Percentiles rank a stretch among this genome's conserved stretches.
Evolutionary conservation across 2,888 invertebrate genomes (phyloP).

Genomic region (Dorcus parallelipipedus): DNA sequence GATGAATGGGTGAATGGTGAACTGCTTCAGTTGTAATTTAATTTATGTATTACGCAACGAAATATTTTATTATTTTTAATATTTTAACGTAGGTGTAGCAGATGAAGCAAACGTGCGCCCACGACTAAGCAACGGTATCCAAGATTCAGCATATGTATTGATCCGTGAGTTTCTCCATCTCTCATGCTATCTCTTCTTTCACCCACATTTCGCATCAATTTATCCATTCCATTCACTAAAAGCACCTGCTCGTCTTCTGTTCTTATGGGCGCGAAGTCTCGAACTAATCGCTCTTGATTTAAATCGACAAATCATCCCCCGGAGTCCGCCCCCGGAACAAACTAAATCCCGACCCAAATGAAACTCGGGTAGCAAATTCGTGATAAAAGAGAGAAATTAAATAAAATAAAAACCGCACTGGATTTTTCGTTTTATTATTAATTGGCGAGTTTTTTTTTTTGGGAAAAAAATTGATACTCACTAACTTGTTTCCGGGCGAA

Average conservation of each 20-base stretch:
- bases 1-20: background rate
- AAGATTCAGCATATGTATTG: slow-evolving; percentile 39
- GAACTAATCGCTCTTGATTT: too few relatives aligned
- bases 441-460: background rate
- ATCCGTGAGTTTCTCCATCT: slow-evolving; percentile 38
- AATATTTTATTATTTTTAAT: background rate
- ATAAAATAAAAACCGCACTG: too few relatives aligned
- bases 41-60: too few relatives aligned
- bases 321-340: background rate
- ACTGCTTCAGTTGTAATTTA: too few relatives aligned
- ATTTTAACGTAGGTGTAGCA: slow-evolving; percentile 5
- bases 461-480: background rate
- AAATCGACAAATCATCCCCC: background rate
- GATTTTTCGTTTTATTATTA: background rate
- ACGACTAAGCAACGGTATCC: slow-evolving; percentile 27
- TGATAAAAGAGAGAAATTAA: too few relatives aligned
- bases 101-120: slow-evolving; percentile 22
- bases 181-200: slow-evolving; percentile 36
- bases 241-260: slow-evolving; percentile 23
- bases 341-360: background rate
- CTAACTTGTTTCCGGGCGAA: slow-evolving; percentile 7
- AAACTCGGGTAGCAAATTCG: too few relatives aligned
- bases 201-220: slow-evolving; percentile 34
- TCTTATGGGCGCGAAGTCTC: slow-evolving; percentile 2
- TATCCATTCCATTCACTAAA: slow-evolving; percentile 39